A percentile compares a stretch with the other conserved stretches of the same genome.
These are phyloP conservation scores for Carterocephalus palaemon DNA, from an alignment of 2,888 invertebrate genomes.

Conservation along the genomic window DNA sequence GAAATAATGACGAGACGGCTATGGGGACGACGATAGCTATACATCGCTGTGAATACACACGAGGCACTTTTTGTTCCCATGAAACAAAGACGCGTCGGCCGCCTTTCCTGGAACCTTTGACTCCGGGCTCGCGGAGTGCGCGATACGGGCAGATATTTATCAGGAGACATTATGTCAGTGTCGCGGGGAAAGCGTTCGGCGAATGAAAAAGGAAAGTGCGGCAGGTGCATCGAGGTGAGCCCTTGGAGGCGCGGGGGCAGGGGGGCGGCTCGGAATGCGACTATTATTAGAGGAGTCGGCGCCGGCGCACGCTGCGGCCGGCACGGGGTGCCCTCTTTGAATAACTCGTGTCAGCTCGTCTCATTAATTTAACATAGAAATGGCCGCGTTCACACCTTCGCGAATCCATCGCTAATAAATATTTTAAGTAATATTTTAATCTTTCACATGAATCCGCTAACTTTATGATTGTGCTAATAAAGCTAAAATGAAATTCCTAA, in stretches of 20 bases:
- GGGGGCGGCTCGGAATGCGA: conserved; percentile 55
- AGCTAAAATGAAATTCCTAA: background rate
- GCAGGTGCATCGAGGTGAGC: conserved; percentile 59
- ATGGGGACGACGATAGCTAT: background rate
- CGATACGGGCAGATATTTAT: conserved; percentile 34
- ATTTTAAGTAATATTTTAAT: conserved; percentile 9
- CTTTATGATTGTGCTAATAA: conserved; percentile 3
- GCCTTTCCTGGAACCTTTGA: conserved; percentile 30
- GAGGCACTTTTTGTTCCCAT: conserved; percentile 11
- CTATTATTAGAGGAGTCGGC: conserved; percentile 72
- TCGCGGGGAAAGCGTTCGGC: conserved; percentile 25
- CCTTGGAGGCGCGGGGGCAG: conserved; percentile 45
- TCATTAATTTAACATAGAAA: conserved; percentile 24
- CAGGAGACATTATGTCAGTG: conserved; percentile 34
- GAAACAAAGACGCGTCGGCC: conserved; percentile 16
- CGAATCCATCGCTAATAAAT: conserved; percentile 14
- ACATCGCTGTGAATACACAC: conserved; percentile 7
- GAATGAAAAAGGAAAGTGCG: conserved; percentile 66
- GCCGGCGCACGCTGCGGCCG: conserved; percentile 56
- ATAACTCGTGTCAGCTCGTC: conserved; percentile 24
- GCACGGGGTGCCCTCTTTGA: conserved; percentile 46
- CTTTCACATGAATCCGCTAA: background rate
- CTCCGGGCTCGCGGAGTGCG: conserved; percentile 33
- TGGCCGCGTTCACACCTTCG: conserved; percentile 16
- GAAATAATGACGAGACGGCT: conserved; percentile 2